Conservation (phyloP, 2,888 invertebrate species). For the Furcula furcula region DNA sequence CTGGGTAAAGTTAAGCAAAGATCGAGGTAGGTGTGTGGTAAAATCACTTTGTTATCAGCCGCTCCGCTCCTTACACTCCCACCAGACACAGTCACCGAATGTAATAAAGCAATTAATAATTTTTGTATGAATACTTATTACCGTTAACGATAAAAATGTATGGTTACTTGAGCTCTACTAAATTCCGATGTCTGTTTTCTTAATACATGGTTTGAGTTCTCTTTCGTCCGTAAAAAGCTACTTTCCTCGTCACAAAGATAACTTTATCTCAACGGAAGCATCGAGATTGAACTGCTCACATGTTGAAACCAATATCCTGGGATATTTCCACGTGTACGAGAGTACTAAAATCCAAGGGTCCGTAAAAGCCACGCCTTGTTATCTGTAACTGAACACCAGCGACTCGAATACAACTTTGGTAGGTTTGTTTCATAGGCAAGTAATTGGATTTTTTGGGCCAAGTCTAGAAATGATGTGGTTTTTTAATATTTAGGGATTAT, state of each 20-base stretch:
- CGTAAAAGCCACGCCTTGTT: conserved; percentile 6
- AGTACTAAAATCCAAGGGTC: conserved; percentile 26
- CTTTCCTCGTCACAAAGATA: conserved; percentile 47
- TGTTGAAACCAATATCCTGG: conserved; percentile 54
- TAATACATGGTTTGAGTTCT: conserved; percentile 45
- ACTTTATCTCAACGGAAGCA: conserved; percentile 47
- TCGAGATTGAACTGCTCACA: conserved; percentile 50
- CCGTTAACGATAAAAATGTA: no score
- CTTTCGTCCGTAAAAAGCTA: conserved; percentile 47
- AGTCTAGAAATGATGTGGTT: conserved; percentile 14
- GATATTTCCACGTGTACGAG: conserved; percentile 38
- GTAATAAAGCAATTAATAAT: no score
- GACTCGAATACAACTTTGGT: background rate
- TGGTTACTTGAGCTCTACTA: no score
- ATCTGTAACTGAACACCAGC: background rate
- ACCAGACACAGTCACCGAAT: no score
- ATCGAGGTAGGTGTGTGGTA: no score
- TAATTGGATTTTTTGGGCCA: background rate
- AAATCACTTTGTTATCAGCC: no score
- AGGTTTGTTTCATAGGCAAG: background rate
- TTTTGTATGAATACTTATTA: no score
- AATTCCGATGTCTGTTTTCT: conserved; percentile 35
- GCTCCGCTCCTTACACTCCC: no score
- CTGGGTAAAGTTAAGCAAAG: no score
- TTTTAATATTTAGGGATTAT: conserved; percentile 34